Percentiles rank a stretch among this genome's conserved stretches.
Evolutionary conservation across 2,113 vertebrate species (phyloP).

Genomic region (Tyrannus savana): DNA sequence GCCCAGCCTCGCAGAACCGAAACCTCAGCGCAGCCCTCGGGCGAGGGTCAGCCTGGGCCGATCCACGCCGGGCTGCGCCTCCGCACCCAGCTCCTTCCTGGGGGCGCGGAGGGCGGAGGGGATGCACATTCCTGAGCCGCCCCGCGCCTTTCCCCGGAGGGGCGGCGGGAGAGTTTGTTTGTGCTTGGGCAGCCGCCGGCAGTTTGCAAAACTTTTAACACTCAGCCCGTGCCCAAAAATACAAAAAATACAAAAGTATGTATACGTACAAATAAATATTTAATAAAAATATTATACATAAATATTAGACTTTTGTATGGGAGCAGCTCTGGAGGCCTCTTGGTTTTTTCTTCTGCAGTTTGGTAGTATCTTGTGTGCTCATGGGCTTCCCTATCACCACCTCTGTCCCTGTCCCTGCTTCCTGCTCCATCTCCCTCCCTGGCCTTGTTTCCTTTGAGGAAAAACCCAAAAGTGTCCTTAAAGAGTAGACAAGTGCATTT

Average conservation of each 20-base stretch:
- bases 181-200: neutral
- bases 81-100: accelerated
- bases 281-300: neutral
- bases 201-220: neutral
- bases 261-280: neutral
- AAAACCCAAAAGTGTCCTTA: neutral
- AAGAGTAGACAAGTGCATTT: neutral
- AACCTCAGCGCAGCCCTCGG: neutral
- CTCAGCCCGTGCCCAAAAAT: neutral
- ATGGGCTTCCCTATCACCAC: neutral
- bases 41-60: neutral
- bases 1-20: neutral
- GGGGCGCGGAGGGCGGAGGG: accelerated
- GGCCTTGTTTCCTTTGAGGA: neutral
- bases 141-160: accelerated
- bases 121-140: accelerated
- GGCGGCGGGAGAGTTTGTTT: neutral
- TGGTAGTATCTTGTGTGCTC: accelerated
- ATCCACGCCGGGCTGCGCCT: neutral
- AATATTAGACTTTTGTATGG: neutral
- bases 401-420: neutral
- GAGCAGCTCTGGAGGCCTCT: neutral
- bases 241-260: neutral
- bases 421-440: neutral
- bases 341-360: neutral